phyloP scores from a whole-genome alignment of 1,140 invertebrate species.

The Drosophila equinoxialis region DNA sequence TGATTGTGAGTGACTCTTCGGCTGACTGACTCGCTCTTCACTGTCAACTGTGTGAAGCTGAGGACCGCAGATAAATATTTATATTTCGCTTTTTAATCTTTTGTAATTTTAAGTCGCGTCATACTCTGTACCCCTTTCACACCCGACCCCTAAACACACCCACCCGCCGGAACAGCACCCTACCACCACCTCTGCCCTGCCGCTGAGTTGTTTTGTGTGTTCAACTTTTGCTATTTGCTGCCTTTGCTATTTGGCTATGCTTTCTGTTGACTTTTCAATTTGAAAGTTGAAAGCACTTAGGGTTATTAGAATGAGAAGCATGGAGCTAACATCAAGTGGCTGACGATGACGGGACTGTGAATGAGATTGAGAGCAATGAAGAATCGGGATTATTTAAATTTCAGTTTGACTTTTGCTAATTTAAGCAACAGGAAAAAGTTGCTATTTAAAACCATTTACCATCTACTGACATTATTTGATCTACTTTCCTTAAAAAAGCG shows the following conservation, averaged over 20 bases:
- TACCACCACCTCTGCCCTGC: neutral
- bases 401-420: constrained; percentile 11
- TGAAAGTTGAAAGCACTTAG: constrained; percentile 79
- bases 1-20: constrained; percentile 7
- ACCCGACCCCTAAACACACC: neutral
- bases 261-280: constrained; percentile 80
- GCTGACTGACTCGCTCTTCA: constrained; percentile 1
- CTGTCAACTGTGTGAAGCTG: constrained; percentile 44
- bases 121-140: constrained; percentile 22
- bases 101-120: constrained; percentile 78
- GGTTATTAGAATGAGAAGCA: constrained; percentile 74
- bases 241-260: constrained; percentile 72
- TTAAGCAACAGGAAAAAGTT: neutral
- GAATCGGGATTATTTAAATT: constrained; percentile 48
- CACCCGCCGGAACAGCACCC: too few species aligned
- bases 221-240: constrained; percentile 62
- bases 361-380: constrained; percentile 12
- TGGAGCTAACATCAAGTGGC: constrained; percentile 66
- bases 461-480: neutral
- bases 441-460: neutral
- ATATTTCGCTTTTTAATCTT: constrained; percentile 82
- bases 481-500: neutral
- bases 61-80: constrained; percentile 78
- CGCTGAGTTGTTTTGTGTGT: constrained; percentile 44
- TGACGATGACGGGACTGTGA: constrained; percentile 27